Conservation (phyloP, 23 tunicate species). For the Botrylloides violaceus region DNA sequence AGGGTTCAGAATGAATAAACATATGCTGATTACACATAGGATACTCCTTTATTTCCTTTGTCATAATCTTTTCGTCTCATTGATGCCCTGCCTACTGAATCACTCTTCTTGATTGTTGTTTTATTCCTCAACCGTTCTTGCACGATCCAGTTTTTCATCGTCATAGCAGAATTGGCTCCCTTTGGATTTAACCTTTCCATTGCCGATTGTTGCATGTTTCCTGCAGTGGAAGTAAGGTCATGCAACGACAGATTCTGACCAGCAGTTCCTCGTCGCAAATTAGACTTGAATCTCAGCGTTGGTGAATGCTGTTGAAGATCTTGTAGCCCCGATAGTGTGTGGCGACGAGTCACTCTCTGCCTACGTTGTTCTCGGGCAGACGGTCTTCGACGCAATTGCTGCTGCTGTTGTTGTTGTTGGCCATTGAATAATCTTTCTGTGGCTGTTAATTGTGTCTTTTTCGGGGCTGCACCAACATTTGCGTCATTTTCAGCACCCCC, state of each 20-base stretch:
- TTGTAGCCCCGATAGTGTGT: slow-evolving; percentile 17
- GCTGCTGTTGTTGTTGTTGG: neutral
- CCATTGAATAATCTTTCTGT: slow-evolving; percentile 20
- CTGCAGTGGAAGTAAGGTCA: slow-evolving; percentile 8
- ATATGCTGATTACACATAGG: neutral
- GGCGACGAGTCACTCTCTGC: slow-evolving; percentile 2
- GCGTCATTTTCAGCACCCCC: slow-evolving; percentile 8
- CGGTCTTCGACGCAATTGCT: neutral
- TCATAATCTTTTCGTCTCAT: neutral
- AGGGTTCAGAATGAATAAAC: too few relatives aligned
- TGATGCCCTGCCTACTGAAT: neutral
- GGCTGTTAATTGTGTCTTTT: slow-evolving; percentile 9
- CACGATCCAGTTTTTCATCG: slow-evolving; percentile 15
- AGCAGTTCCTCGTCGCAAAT: neutral
- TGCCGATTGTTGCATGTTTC: slow-evolving; percentile 5
- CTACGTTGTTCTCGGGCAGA: neutral
- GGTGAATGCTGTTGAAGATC: slow-evolving; percentile 22
- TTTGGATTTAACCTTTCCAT: slow-evolving; percentile 24
- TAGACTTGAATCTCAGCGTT: neutral
- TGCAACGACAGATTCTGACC: slow-evolving; percentile 17
- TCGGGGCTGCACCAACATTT: neutral
- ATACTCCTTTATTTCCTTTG: neutral
- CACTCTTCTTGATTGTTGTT: neutral
- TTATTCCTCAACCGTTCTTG: slow-evolving; percentile 18
- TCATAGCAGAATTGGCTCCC: slow-evolving; percentile 10